Base-by-base conservation (phyloP, 53 echinoderm and acorn worm species). In the Pentamera pediparva region DNA sequence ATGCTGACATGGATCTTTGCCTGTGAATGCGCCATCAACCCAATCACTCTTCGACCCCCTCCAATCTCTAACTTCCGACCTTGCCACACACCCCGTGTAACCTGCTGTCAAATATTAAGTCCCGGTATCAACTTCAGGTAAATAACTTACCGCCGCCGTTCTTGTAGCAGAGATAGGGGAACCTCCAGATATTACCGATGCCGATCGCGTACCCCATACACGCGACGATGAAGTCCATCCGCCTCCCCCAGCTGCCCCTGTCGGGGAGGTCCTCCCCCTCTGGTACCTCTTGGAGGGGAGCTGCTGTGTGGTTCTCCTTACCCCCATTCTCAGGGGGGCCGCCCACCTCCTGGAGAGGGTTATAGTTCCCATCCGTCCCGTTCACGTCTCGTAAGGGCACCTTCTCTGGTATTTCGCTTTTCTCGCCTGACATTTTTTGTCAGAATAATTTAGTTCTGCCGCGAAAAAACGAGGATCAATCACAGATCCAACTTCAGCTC, bases 141-240 rank as follows among this genome's bases (percentile, higher is more conserved):
- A 54, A 54, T 13, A 26, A 67, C 67, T 67, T 29, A 67, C 67
- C 67, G 28, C 67, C 67, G 29, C 67, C 67, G 27, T 67, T 67
- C 31, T 67, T 67, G 67, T 67, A 67, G 29, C 67, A 67, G 18
- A 67, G 17, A 41, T 67, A 67, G 45, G 67, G 67, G 67, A 67
- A 67, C 7, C 67, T 25, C 67, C 67, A 67, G 29, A 67, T 41
- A 10, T 67, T 67, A 15, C 67, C 67, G 0, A 67, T 67, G 0
- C 67, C 67, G 25, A 67, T 67, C 10, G 67, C 67, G 25, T 67
- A 67, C 39, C 67, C 67, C 67, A 67, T 67, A 41, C 67, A 67
- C 10, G 67, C 67, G 12, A 67, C 45, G 22, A 67, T 25, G 45
- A 67, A 67, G 28, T 67, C 67, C 27, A 67, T 9, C 18, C 67